Evolutionary conservation across 1,140 invertebrate species (phyloP).

Genomic region (Drosophila jambulina): DNA sequence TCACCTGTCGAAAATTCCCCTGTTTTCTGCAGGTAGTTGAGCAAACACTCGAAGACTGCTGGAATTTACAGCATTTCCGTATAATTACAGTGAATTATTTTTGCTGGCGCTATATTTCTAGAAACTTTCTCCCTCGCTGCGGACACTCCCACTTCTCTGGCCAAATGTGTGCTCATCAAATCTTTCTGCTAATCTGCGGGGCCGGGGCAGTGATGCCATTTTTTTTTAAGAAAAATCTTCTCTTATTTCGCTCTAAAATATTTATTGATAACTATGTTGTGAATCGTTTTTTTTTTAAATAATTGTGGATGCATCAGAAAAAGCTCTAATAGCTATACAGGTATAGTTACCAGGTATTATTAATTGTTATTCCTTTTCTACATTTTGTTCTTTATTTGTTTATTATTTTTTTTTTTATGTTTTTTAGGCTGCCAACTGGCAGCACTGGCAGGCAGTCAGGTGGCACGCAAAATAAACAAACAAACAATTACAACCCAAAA

Average conservation of each 20-base stretch:
- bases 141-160: neutral
- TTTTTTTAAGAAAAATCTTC: neutral
- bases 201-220: neutral
- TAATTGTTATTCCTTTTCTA: neutral
- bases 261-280: neutral
- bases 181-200: slow-evolving; percentile 66
- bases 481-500: slow-evolving; percentile 68
- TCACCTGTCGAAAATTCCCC: no score
- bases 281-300: neutral
- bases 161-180: slow-evolving; percentile 65
- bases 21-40: slow-evolving; percentile 25
- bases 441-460: slow-evolving; percentile 54
- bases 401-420: neutral
- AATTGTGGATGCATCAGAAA: neutral
- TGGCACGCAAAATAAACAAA: slow-evolving; percentile 69
- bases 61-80: slow-evolving; percentile 32
- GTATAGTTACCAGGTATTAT: neutral
- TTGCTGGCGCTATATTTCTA: slow-evolving; percentile 43
- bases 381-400: neutral
- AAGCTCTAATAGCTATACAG: no score
- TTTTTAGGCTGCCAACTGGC: neutral
- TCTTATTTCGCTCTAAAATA: neutral
- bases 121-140: neutral
- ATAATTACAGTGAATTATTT: slow-evolving; percentile 67
- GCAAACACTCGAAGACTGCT: slow-evolving; percentile 37